Percentiles rank a stretch among this genome's conserved stretches.
These are phyloP conservation scores for Toxonevra muliebris DNA, from an alignment of 2,888 invertebrate genomes.

Conservation along the genomic window DNA sequence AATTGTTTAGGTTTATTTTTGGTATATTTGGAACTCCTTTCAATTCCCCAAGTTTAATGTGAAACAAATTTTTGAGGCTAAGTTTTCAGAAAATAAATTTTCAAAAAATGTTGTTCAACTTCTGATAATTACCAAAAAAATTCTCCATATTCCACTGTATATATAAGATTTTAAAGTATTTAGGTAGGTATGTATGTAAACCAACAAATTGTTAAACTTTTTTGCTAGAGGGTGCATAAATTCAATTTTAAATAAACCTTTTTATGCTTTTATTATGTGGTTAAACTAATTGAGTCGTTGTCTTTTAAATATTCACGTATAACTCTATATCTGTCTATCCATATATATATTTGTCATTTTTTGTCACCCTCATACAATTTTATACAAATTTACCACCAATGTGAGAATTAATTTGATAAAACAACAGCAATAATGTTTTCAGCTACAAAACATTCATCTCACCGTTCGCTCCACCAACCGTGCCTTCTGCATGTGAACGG, in stretches of 20 bases:
- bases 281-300: conserved; percentile 65
- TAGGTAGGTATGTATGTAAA: background rate
- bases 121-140: too few species aligned
- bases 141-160: too few species aligned
- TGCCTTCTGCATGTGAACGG: background rate
- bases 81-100: too few species aligned
- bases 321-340: background rate
- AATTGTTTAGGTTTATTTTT: too few species aligned
- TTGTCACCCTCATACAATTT: conserved; percentile 1
- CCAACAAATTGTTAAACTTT: conserved; percentile 24
- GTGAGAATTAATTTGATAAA: conserved; percentile 52
- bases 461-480: too few species aligned
- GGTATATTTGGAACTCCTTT: too few species aligned
- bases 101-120: too few species aligned
- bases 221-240: conserved; percentile 62
- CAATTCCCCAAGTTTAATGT: too few species aligned
- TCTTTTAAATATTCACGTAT: background rate
- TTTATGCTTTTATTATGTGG: conserved; percentile 59
- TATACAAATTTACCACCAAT: conserved; percentile 22
- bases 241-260: conserved; percentile 61
- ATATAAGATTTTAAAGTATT: too few species aligned
- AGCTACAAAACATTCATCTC: too few species aligned
- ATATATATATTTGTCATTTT: conserved; percentile 7
- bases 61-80: too few species aligned
- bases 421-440: conserved; percentile 45